Evolutionary conservation across 2,797 vertebrate species (phyloP).

Genomic region (Sparus aurata): DNA sequence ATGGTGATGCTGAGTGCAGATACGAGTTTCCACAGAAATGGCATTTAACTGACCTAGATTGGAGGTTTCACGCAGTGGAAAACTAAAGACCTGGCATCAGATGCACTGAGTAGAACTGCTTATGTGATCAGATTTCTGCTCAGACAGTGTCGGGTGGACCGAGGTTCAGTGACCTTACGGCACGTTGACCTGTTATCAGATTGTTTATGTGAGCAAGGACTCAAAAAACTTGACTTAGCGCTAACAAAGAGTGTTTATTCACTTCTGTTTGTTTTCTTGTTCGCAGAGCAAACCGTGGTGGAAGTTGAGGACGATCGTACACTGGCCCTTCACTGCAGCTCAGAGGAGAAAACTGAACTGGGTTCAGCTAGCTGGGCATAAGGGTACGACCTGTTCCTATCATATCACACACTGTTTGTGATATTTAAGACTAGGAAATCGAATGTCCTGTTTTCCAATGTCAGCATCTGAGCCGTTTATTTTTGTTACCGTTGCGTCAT

Average conservation of each 20-base stretch:
- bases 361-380: constrained; percentile 98
- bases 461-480: neutral
- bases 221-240: neutral
- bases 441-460: too few relatives aligned
- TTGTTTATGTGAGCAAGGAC: neutral
- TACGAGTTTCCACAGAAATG: constrained; percentile 65
- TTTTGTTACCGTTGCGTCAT: neutral
- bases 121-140: constrained; percentile 37
- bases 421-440: neutral
- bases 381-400: constrained; percentile 84
- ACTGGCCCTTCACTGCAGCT: constrained; percentile 91
- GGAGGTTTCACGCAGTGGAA: constrained; percentile 30
- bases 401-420: neutral
- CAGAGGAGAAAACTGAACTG: constrained; percentile 94
- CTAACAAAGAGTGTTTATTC: neutral
- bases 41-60: constrained; percentile 67
- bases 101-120: constrained; percentile 25
- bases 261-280: constrained; percentile 45
- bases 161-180: constrained; percentile 1
- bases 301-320: constrained; percentile 95
- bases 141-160: constrained; percentile 8
- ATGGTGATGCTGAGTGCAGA: constrained; percentile 55
- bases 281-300: constrained; percentile 92
- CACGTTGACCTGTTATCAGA: constrained; percentile 27
- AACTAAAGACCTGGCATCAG: constrained; percentile 47